phyloP scores from a whole-genome alignment of 2,113 vertebrate genomes.

The Seriola rivoliana region DNA sequence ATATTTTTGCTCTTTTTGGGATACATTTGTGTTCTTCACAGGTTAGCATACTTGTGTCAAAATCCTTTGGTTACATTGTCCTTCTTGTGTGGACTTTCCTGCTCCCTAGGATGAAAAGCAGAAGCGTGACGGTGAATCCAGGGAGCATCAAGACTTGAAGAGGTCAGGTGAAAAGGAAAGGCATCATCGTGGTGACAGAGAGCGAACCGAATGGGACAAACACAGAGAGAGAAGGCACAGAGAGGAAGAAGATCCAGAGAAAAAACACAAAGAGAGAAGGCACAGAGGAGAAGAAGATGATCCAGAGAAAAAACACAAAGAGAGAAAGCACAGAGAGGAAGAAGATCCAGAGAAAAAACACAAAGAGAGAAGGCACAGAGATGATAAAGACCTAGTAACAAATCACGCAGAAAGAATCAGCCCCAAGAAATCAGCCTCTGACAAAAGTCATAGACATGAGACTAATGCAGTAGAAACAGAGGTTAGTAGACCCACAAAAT shows the following conservation, averaged over 20 bases:
- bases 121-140: constrained; percentile 51
- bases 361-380: constrained; percentile 62
- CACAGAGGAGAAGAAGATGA: constrained; percentile 57
- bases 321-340: constrained; percentile 57
- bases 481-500: constrained; percentile 73
- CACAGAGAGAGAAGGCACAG: constrained; percentile 36
- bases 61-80: not conserved
- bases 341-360: constrained; percentile 70
- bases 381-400: constrained; percentile 59
- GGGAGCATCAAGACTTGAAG: constrained; percentile 46
- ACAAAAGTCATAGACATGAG: constrained; percentile 34
- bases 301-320: constrained; percentile 70
- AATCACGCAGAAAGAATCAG: constrained; percentile 20
- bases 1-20: not conserved
- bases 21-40: not conserved
- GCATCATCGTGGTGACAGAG: constrained; percentile 66
- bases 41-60: not conserved
- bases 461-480: constrained; percentile 38
- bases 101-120: constrained; percentile 56
- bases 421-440: constrained; percentile 45
- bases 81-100: not conserved
- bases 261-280: constrained; percentile 32
- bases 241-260: constrained; percentile 63
- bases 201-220: constrained; percentile 71
- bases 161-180: constrained; percentile 57